A percentile compares a stretch with the other conserved stretches of the same genome.
These are phyloP conservation scores for Eriocheir sinensis DNA, from an alignment of 1,140 invertebrate species.

Conservation along the genomic window DNA sequence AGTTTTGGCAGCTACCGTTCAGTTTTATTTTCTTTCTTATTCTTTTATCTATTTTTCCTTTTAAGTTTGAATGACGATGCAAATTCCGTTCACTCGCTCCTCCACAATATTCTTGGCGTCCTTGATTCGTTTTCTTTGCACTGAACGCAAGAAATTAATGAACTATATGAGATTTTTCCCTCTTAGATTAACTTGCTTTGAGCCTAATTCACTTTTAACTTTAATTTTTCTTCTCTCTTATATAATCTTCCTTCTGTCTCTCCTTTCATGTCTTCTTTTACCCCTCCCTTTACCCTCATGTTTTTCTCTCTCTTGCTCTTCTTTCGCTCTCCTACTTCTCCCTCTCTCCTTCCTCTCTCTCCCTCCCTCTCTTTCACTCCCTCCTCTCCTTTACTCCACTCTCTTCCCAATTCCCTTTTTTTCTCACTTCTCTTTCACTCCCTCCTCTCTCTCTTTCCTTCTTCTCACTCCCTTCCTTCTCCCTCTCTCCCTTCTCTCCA, in stretches of 20 bases:
- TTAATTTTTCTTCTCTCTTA: not conserved
- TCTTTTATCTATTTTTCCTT: not conserved
- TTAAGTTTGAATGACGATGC: not conserved
- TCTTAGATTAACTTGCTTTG: not conserved
- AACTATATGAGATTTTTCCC: too few species aligned
- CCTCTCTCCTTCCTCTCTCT: conserved; percentile 7
- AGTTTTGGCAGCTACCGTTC: not conserved
- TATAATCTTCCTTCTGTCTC: not conserved
- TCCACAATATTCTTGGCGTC: too few species aligned
- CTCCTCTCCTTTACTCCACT: not conserved
- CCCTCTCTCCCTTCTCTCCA: not conserved
- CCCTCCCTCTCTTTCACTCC: not conserved
- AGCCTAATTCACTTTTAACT: not conserved
- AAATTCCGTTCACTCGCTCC: not conserved
- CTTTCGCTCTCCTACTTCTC: too few species aligned
- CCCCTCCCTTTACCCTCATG: not conserved
- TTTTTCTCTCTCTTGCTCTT: not conserved
- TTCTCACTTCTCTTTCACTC: not conserved
- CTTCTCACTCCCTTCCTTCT: not conserved
- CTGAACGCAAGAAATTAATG: too few species aligned
- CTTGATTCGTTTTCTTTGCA: too few species aligned
- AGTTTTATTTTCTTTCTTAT: not conserved
- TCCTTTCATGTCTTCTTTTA: not conserved
- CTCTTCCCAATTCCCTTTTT: not conserved
- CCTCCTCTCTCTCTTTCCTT: not conserved